Conservation (phyloP, 2,113 vertebrate species). For the Muntiacus reevesi region DNA sequence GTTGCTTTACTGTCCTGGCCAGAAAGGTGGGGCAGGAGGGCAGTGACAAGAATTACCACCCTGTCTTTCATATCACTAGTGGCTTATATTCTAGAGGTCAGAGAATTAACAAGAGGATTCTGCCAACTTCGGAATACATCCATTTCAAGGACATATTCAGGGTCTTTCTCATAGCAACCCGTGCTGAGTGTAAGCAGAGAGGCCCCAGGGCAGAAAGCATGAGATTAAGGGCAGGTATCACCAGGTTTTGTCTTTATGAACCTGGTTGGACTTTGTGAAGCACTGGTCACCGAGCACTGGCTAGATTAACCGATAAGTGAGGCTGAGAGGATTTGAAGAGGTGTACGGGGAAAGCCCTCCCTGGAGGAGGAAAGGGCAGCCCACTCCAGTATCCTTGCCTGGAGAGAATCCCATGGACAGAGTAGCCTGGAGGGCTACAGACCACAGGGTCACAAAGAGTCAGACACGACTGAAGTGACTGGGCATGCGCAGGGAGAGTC, state of each 20-base stretch:
- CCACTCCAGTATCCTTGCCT: background rate
- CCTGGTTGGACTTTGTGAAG: background rate
- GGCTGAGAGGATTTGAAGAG: background rate
- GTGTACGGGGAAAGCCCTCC: background rate
- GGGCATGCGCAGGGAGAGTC: background rate
- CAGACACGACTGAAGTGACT: rapidly evolving
- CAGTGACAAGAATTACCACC: background rate
- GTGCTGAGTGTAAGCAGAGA: background rate
- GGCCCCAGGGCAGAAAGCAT: background rate
- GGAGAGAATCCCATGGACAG: background rate
- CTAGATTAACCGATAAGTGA: background rate
- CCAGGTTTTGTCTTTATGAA: background rate
- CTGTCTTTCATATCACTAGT: background rate
- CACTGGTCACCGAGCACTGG: no score
- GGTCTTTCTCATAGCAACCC: background rate
- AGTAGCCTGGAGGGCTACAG: background rate
- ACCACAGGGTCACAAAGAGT: background rate
- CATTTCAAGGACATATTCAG: background rate
- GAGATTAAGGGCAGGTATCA: background rate
- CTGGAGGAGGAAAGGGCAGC: background rate
- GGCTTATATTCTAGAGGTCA: background rate
- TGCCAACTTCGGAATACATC: background rate
- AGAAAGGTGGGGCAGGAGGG: background rate
- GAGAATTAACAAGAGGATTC: background rate
- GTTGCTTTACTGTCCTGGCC: background rate